Conservation (phyloP, 2,797 vertebrate genomes). For the Mastacembelus armatus region DNA sequence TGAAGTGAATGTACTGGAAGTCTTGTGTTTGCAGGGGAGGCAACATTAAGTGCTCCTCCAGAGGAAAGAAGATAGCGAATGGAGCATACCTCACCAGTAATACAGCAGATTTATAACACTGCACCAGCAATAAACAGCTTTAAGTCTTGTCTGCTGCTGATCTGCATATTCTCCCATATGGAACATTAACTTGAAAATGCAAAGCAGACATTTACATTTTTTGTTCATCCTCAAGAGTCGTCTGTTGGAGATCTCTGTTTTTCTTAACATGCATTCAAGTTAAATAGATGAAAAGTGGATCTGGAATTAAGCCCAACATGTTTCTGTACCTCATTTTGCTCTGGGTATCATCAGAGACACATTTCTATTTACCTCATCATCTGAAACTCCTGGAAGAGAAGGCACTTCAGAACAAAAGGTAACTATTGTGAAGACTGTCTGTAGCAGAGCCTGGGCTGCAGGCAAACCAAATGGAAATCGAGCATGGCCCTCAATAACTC, state of each 20-base stretch:
- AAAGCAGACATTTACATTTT: conserved; percentile 49
- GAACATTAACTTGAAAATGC: conserved; percentile 50
- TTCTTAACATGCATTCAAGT: background rate
- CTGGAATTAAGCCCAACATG: background rate
- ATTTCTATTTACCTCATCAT: conserved; percentile 11
- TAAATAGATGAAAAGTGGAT: background rate
- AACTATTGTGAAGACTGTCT: conserved; percentile 16
- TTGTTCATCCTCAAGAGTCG: conserved; percentile 23
- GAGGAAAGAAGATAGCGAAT: conserved; percentile 34
- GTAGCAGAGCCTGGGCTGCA: conserved; percentile 14
- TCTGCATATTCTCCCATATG: conserved; percentile 45
- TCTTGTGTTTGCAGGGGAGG: conserved; percentile 15
- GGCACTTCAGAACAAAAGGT: background rate
- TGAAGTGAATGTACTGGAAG: conserved; percentile 18
- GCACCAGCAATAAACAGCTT: conserved; percentile 42
- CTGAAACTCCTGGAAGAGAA: conserved; percentile 4
- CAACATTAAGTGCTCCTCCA: conserved; percentile 17
- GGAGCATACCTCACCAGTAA: conserved; percentile 17
- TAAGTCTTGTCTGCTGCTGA: conserved; percentile 33
- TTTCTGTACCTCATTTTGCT: conserved; percentile 1
- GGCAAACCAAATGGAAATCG: conserved; percentile 39
- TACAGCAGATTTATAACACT: conserved; percentile 48
- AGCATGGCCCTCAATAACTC: conserved; percentile 54
- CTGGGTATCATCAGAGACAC: background rate
- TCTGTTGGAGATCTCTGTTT: conserved; percentile 30